Base-by-base conservation (phyloP, 2,113 vertebrate species). In the Pelmatolapia mariae region DNA sequence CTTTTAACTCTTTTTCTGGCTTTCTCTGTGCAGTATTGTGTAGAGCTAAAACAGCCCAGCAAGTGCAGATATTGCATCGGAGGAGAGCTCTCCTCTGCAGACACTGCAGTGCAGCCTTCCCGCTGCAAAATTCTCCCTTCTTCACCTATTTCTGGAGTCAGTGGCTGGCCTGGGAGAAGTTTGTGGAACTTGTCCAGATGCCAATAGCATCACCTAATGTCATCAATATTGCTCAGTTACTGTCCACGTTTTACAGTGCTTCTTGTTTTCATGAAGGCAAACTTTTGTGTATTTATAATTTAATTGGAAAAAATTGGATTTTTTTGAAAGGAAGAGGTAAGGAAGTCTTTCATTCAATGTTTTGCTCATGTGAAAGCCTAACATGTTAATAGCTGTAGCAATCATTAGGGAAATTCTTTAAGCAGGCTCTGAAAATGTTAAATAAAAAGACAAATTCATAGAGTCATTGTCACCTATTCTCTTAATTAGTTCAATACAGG, bases 21-120 rank as follows among this genome's bases (percentile, higher is more conserved):
- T 85, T 81, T 87, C 16, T 83, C 10, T 22, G 71, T 84, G 81
- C 26, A 73, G 43, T 86, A 68, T 68, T 78, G 76, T 85, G 38
- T 56, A 22, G 76, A 13, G 78, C 24, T 71, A 26, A 82, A 85
- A 40, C 47, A 81, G 68, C 36, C 53, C 63, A 71, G 82, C 7
- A 24, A 88, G 80, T 90, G 82, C 90, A 91, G 89, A 43, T 89
- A 80, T 84, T 84, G 36, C 24, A 83, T 66, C 76, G 85, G 87
- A 93, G 87, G 66, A 56, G 89, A 92, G 90, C 61, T 57, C 81
- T 76, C 13, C 91, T 89, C 92, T 94, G 92, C 92, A 93, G 92
- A 89, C 92, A 95, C 95, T 95, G 95, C 95, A 96, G 89, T 96
- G 95, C 94, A 95, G 94, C 91, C 87, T 73, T 57, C 89, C 82